phyloP scores from a whole-genome alignment of 2,888 invertebrate species.

The Boloria euphrosyne region DNA sequence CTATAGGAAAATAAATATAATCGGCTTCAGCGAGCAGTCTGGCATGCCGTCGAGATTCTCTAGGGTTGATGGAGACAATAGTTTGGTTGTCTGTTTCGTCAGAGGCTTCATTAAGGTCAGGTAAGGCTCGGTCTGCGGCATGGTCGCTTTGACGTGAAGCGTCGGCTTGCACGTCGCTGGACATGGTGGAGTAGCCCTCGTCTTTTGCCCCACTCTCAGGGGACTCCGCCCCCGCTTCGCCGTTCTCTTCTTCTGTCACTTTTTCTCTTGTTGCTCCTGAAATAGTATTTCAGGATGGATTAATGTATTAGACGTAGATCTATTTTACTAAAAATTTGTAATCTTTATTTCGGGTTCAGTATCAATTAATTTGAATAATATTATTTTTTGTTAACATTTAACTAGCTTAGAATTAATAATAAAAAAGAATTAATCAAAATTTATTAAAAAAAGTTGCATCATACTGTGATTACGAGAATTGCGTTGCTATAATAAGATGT shows the following conservation, averaged over 20 bases:
- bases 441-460: too few species aligned
- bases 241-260: constrained; percentile 69
- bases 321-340: too few species aligned
- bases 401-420: too few species aligned
- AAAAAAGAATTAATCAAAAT: too few species aligned
- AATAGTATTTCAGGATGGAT: constrained; percentile 40
- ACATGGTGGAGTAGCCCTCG: constrained; percentile 93
- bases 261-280: constrained; percentile 64
- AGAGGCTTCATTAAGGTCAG: constrained; percentile 88
- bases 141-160: constrained; percentile 83
- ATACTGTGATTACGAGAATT: too few species aligned
- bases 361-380: too few species aligned
- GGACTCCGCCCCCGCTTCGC: constrained; percentile 86
- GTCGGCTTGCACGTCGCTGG: constrained; percentile 90
- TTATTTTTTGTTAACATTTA: too few species aligned
- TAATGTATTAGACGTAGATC: too few species aligned
- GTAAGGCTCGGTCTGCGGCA: constrained; percentile 81
- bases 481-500: too few species aligned
- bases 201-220: constrained; percentile 90
- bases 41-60: constrained; percentile 78
- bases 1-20: constrained; percentile 86
- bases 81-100: constrained; percentile 86
- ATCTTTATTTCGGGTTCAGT: too few species aligned
- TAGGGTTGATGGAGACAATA: constrained; percentile 75
- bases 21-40: constrained; percentile 85